Evolutionary conservation across 2,113 vertebrate genomes (phyloP).

Genomic region (Saimiri boliviensis): DNA sequence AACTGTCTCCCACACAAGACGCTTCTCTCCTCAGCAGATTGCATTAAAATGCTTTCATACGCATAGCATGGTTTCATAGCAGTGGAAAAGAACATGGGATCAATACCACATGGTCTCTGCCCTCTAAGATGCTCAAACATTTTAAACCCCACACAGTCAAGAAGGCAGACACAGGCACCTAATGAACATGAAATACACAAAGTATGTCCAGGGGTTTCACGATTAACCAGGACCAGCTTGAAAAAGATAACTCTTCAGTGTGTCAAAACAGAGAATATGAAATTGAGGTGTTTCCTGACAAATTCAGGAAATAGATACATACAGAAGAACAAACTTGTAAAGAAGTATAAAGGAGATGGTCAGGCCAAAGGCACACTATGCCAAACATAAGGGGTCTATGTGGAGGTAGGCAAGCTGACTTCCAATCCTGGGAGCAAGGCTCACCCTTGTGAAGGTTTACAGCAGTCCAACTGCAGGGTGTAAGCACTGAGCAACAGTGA

Average conservation of each 20-base stretch:
- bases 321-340: background rate
- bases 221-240: background rate
- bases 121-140: constrained; percentile 33
- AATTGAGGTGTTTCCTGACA: background rate
- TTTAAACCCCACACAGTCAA: background rate
- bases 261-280: background rate
- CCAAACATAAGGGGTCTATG: too few relatives aligned
- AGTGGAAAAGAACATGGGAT: constrained; percentile 52
- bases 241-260: background rate
- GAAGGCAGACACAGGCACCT: background rate
- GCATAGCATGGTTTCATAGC: constrained; percentile 17
- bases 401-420: background rate
- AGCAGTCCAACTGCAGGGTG: background rate
- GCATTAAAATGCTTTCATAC: constrained; percentile 58
- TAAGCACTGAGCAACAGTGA: background rate
- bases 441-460: rapidly evolving
- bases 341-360: background rate
- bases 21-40: constrained; percentile 60
- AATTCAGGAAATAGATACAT: background rate
- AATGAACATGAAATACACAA: background rate
- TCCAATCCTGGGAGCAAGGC: background rate
- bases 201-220: background rate
- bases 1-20: constrained; percentile 68
- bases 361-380: background rate
- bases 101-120: constrained; percentile 30